Percentiles rank a stretch among this genome's conserved stretches.
These are phyloP conservation scores for Neelides sp. DNA, from an alignment of 1,140 invertebrate species.

Conservation along the genomic window DNA sequence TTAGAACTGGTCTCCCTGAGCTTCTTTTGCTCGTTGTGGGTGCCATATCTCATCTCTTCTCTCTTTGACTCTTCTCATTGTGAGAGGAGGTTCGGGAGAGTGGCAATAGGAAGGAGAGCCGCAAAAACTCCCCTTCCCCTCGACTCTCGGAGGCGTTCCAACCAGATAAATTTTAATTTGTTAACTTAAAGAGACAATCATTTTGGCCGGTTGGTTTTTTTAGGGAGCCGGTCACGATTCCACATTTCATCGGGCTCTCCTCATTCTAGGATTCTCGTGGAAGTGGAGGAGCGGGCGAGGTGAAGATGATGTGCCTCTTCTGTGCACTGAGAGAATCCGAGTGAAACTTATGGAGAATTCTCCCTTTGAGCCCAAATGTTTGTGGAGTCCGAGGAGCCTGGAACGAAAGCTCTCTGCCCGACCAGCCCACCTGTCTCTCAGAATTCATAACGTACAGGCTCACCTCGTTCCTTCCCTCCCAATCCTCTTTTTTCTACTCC, in stretches of 20 bases:
- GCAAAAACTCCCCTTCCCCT: slow-evolving; percentile 2
- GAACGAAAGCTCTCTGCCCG: slow-evolving; percentile 9
- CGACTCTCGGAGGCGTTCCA: slow-evolving; percentile 17
- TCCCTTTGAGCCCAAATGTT: background rate
- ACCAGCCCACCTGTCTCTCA: slow-evolving; percentile 29
- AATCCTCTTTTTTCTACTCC: slow-evolving; percentile 1
- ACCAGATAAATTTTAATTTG: slow-evolving; percentile 32
- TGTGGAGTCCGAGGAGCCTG: too few relatives aligned
- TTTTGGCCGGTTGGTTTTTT: slow-evolving; percentile 23
- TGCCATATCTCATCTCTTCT: slow-evolving; percentile 20
- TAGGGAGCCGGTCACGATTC: slow-evolving; percentile 30
- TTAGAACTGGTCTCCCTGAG: background rate
- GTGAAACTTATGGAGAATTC: background rate
- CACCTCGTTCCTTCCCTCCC: slow-evolving; percentile 1
- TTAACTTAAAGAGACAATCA: slow-evolving; percentile 32
- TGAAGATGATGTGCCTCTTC: background rate
- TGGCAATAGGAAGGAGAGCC: background rate
- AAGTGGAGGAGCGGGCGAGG: too few relatives aligned
- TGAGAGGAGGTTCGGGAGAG: background rate
- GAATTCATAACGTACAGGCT: slow-evolving; percentile 29
- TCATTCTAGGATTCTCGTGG: too few relatives aligned
- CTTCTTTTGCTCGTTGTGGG: slow-evolving; percentile 2
- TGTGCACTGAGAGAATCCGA: background rate
- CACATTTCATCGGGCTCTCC: slow-evolving; percentile 2
- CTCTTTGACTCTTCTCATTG: background rate